Evolutionary conservation across 2,113 vertebrate species (phyloP), one percentile per base, ranked within the genome.

Genomic region (Centropus unirufus): DNA sequence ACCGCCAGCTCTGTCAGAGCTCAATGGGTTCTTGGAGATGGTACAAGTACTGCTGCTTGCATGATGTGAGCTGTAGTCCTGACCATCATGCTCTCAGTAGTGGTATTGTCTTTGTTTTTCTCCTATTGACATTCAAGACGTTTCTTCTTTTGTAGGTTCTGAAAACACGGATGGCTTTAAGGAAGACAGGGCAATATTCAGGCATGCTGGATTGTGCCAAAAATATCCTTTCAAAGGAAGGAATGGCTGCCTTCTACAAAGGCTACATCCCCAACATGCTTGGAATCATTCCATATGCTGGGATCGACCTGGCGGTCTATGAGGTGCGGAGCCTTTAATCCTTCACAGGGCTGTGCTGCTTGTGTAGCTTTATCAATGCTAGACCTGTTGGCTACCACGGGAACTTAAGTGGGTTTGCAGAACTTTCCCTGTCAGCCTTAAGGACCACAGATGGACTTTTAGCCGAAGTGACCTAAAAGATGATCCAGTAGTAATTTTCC

Each of bases 251-350:
- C 29, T 99, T 99, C 97, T 99, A 99, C 97, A 99, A 99, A 93
- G 99, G 99, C 94, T 99, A 99, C 9, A 70, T 99, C 51, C 99
- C 99, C 81, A 99, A 99, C 95, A 98, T 99, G 98, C 93, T 99
- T 57, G 99, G 99, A 24, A 99, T 99, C 97, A 99, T 99, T 94
- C 99, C 99, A 0, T 99, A 99, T 0, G 99, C 99, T 14, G 99
- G 99, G 29, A 99, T 99, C 32, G 99, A 99, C 97, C 97, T 99
- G 73, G 99, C 99, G 2, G 98, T 99, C 49, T 99, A 99, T 17
- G 99, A 99, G 98, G 99, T 99, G 95, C 95, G 98, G 61, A 22
- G 23, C 72, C 26, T 52, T 72, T 23, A 32, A 47, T 10, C 44
- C 55, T 2, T 8, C 24, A 29, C n/a, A 74, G 68, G 34, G 46